Evolutionary conservation across 2,888 invertebrate species (phyloP), one percentile per base, ranked within the genome.

Genomic region (Ptychoptera albimana): DNA sequence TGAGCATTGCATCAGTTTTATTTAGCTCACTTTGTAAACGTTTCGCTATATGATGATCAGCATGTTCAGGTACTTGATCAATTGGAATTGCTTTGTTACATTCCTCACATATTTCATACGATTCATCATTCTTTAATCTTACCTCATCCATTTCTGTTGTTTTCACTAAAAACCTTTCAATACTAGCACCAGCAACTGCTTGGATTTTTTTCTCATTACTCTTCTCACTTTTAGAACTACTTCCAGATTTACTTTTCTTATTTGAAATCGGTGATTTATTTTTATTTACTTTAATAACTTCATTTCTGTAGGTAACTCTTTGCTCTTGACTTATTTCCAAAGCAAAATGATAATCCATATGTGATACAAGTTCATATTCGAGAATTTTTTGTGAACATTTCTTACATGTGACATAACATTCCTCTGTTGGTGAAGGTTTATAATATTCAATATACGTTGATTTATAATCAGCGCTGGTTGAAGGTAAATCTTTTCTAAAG

Each of bases 31-130:
- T 53, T 43, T 63, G 85, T 43, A 93, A 60, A 55, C 78, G 78
- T 56, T 79, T 74, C 6, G 93, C 93, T 53, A 82, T 72, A 61
- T 93, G 93, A 60, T 77, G 89, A 66, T 93, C 92, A 54, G 72
- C 63, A 64, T 92, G 92, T 56, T 86, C 82, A 1, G 69, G 60
- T 52, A 80, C 69, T 47, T 79, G 79, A 48, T 72, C 70, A 4
- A 71, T 51, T 10, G 70, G 60, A 43, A 91, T 67, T 48, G 60
- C 66, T 57, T 75, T 72, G 23, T 73, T 69, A 63, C 91, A 92
- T 57, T 82, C 75, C 0, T 68, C 53, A 63, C 91, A 92, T 37
- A 59, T 63, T 54, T 74, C 68, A 23, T 23, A 23, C 3, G 23
- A 23, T 5, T 10, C 37, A n/a, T 7, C 13, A 8, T 40, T 43